Evolutionary conservation across 2,797 vertebrate genomes (phyloP), one percentile per base, ranked within the genome.

Genomic region (Sebastes nivosus): DNA sequence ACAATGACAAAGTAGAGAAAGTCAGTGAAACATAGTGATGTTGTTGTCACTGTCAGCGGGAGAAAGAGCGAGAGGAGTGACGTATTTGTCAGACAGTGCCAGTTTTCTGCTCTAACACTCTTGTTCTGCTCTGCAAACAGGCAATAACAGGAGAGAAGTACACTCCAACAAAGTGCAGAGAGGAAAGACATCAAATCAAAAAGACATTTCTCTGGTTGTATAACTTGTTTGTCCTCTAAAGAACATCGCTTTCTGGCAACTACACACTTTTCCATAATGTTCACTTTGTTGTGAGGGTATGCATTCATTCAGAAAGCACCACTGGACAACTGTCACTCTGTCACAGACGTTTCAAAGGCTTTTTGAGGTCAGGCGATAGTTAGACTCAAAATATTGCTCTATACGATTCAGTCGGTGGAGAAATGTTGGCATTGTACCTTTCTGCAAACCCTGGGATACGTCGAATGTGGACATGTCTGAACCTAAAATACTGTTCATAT

Each of bases 1-100:
- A 80, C 86, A 82, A 88, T 77, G 82, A 84, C 82, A 85, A 86
- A 82, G 80, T 70, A 12, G 67, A 73, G 78, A 81, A 75, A 86
- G 87, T 83, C 74, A 5, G 76, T 54, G 73, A 72, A 82, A 87
- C 73, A 71, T 4, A 67, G 65, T 67, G 77, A 85, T 88, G 86
- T 42, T 82, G 60, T 73, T 84, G 87, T 81, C 81, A 65, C 46
- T 83, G 83, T 73, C 82, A 73, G 61, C 16, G 6, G 67, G 67
- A 25, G 68, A 42, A 29, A 30, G 86, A 82, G 77, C 52, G 79
- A 75, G 77, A 66, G 82, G 73, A 71, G 79, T 64, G 85, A 90
- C 59, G 54, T 16, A 50, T 88, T 72, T 63, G 75, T 83, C 76
- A 77, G 81, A 52, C 60, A 14, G 59, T 12, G 42, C 5, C 57